Evolutionary conservation across 1,140 invertebrate species (phyloP), one percentile per base, ranked within the genome.

Genomic region (Trinorchestia longiramus): DNA sequence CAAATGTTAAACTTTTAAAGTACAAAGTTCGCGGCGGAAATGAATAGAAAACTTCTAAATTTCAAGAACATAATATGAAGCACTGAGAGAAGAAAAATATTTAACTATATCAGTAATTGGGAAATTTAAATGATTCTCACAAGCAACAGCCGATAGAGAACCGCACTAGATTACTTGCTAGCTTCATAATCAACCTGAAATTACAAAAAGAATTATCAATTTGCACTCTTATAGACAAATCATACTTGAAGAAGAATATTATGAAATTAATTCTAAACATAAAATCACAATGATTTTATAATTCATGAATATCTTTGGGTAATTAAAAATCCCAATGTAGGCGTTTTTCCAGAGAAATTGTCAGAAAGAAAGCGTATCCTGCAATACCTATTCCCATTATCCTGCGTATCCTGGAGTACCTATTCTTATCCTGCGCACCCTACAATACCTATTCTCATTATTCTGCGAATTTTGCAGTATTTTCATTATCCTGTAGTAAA

Each of bases 161-260:
- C 45, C 40, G 40, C 42, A 87, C 41, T 42, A 23, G 23, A 77
- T 53, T 62, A 62, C 40, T n/a, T 62, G 42, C 87, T 77, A 98
- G 98, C 98, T 98, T 98, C 98, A 98, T 98, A 98, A 98, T 98
- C 98, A 98, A 97, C 97, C 97, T 94, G 97, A 97, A 92, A 53
- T 45, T 91, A 88, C 98, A 98, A 98, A 98, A 97, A 98, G 98
- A 98, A 98, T 98, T 97, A 97, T 97, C 97, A 97, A 97, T 98
- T 98, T 98, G 98, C 98, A 98, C 98, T 98, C 98, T 98, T 98
- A 97, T 97, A 87, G 45, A 43, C 43, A 47, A 77, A 77, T 23
- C 1, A 77, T 11, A 53, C 47, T 53, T 53, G 8, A 53, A 53
- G 8, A 53, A 11, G 47, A 53, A 11, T 53, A 53, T 11, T 11